Percentiles rank a stretch among this genome's conserved stretches.
These are phyloP conservation scores for Camponotus vicinus DNA, from an alignment of 1,140 invertebrate species.

Conservation along the genomic window DNA sequence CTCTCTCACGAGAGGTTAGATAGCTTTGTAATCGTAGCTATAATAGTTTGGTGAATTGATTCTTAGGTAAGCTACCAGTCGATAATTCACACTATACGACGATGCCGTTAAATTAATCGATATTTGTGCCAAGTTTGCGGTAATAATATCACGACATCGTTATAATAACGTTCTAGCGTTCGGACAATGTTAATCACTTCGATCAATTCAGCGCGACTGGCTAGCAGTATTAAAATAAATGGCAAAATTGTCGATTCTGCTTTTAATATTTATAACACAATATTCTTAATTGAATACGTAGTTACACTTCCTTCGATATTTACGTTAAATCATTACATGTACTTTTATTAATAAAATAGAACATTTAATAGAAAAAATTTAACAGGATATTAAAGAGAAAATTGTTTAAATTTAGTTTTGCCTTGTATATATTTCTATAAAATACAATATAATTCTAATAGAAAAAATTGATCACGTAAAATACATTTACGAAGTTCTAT, in stretches of 20 bases:
- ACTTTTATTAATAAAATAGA: background rate
- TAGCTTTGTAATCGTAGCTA: slow-evolving; percentile 67
- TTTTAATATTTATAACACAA: slow-evolving; percentile 12
- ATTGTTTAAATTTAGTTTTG: background rate
- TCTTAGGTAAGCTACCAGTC: slow-evolving; percentile 60
- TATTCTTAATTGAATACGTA: slow-evolving; percentile 4
- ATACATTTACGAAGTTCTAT: background rate
- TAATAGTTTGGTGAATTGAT: slow-evolving; percentile 55
- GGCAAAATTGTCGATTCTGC: slow-evolving; percentile 22
- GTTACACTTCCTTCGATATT: background rate
- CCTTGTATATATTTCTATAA: background rate
- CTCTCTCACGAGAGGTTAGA: slow-evolving; percentile 49
- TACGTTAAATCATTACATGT: background rate
- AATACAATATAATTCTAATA: background rate
- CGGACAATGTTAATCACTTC: background rate
- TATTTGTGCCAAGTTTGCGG: background rate
- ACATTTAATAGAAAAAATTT: background rate
- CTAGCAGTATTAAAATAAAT: slow-evolving; percentile 13
- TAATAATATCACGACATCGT: slow-evolving; percentile 29
- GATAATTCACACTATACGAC: slow-evolving; percentile 53
- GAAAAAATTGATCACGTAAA: background rate
- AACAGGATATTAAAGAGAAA: background rate
- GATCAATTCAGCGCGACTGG: background rate
- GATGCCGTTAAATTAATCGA: slow-evolving; percentile 45
- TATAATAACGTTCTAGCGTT: slow-evolving; percentile 30